These are phyloP conservation scores for Ephialtes manifestator DNA, from an alignment of 2,888 invertebrate genomes.

Conservation along the genomic window DNA sequence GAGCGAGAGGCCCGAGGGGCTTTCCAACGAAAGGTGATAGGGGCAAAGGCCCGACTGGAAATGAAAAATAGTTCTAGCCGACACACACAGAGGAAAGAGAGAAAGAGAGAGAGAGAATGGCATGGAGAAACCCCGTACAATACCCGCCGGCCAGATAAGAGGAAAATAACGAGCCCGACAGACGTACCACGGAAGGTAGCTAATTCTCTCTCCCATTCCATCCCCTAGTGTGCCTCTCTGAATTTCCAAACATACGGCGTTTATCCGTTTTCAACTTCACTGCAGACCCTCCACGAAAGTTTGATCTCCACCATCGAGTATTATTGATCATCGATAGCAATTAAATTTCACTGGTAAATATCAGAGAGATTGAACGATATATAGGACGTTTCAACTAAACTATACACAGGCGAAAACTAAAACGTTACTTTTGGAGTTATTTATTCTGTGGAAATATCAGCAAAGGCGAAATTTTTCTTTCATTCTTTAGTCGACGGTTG, in stretches of 20 bases:
- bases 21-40: slow-evolving; percentile 68
- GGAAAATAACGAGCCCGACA: slow-evolving; percentile 79
- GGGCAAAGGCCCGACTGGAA: slow-evolving; percentile 69
- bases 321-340: slow-evolving; percentile 45
- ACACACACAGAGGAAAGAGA: slow-evolving; percentile 48
- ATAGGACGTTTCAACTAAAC: not conserved
- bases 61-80: slow-evolving; percentile 77
- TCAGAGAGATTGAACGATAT: not conserved
- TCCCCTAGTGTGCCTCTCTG: slow-evolving; percentile 37
- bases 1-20: slow-evolving; percentile 46
- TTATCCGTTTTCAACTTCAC: slow-evolving; percentile 18
- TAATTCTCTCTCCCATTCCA: slow-evolving; percentile 74
- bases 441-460: too few species aligned
- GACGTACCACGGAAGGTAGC: slow-evolving; percentile 75
- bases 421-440: too few species aligned
- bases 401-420: too few species aligned
- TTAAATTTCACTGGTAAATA: slow-evolving; percentile 20
- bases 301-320: slow-evolving; percentile 24
- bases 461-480: too few species aligned
- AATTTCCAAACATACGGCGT: not conserved
- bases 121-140: slow-evolving; percentile 65
- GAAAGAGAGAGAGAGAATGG: not conserved
- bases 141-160: slow-evolving; percentile 73
- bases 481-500: too few species aligned
- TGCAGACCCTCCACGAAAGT: not conserved